Percentiles rank a stretch among this genome's conserved stretches.
Evolutionary conservation across 1,140 invertebrate genomes (phyloP).

Genomic region (Pristionchus pacificus): DNA sequence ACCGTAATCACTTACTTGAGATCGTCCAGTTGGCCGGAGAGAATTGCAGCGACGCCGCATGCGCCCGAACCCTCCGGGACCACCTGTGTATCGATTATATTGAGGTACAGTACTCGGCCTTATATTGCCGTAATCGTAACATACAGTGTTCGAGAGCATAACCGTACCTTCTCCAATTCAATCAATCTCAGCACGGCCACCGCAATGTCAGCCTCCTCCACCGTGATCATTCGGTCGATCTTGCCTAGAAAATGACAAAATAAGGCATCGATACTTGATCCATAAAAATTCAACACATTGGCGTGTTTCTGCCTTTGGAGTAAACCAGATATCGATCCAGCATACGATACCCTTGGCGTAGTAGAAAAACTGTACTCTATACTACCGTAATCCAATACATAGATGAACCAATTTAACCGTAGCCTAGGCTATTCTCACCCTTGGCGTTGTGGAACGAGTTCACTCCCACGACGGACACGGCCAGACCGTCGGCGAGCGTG

Average conservation of each 20-base stretch:
- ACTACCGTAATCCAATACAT: too few relatives aligned
- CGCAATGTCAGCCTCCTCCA: conserved; percentile 68
- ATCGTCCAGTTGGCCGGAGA: conserved; percentile 75
- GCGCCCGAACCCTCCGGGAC: conserved; percentile 87
- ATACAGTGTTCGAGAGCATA: too few relatives aligned
- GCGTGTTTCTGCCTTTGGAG: too few relatives aligned
- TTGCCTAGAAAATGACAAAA: too few relatives aligned
- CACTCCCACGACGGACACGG: conserved; percentile 78
- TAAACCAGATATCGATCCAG: too few relatives aligned
- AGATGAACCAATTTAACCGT: too few relatives aligned
- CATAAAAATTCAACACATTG: too few relatives aligned
- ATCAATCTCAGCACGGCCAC: conserved; percentile 78
- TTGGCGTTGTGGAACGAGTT: conserved; percentile 75
- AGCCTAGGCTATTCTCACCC: not conserved
- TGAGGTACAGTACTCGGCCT: not conserved
- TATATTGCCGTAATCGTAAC: too few relatives aligned
- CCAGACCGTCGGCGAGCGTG: conserved; percentile 62
- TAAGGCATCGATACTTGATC: too few relatives aligned
- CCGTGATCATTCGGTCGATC: conserved; percentile 37
- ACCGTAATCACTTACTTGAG: conserved; percentile 59
- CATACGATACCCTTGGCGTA: too few relatives aligned
- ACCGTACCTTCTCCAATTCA: conserved; percentile 72
- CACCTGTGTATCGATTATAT: conserved; percentile 57
- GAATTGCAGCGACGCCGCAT: conserved; percentile 75
- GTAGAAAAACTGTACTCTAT: too few relatives aligned